Base-by-base conservation (phyloP, 2,113 vertebrate genomes). In the Chloroceryle aenea region DNA sequence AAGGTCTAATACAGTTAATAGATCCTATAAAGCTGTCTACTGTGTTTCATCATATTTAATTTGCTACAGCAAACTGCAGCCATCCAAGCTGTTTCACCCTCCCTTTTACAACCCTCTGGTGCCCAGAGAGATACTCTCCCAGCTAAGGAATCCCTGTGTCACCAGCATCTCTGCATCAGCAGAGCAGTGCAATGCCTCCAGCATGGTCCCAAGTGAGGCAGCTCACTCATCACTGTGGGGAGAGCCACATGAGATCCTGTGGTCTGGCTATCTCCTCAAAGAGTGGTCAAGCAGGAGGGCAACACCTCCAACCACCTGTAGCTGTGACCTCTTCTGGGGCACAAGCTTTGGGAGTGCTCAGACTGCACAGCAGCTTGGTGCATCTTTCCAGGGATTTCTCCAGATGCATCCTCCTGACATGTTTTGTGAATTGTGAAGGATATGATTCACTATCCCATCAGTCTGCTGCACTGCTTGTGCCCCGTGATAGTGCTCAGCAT, bases 1-100 rank as follows among this genome's bases (percentile, higher is more conserved):
- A 78, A 84, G 27, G 16, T 58, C 78, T 87, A 73, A 85, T 93
- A n/a, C 18, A 79, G 34, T 71, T 67, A 72, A 81, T 45, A 90
- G 61, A 94, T 29, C 56, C 38, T 32, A 74, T 59, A 63, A 71
- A 90, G 61, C 42, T 55, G 18, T 71, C 72, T 80, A 7, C 45
- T 81, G 68, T 63, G 32, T 72, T 86, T 84, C 56, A 61, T 66
- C 30, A 10, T 56, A 48, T 75, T 94, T 68, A 86, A 86, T 91
- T 89, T 90, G 21, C 55, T 86, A 40, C 36, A 77, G 55, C 47
- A 68, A 55, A 34, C 64, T 90, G 76, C 47, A 90, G 42, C 71
- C 27, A 25, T 45, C 61, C 22, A 43, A n/a, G 32, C 20, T 75
- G 55, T 59, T 92, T 77, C 63, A 87, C 15, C 32, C 38, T 95